A percentile compares a stretch with the other conserved stretches of the same genome.
phyloP scores from a whole-genome alignment of 1,140 invertebrate genomes.

The Saxidomus purpurata region DNA sequence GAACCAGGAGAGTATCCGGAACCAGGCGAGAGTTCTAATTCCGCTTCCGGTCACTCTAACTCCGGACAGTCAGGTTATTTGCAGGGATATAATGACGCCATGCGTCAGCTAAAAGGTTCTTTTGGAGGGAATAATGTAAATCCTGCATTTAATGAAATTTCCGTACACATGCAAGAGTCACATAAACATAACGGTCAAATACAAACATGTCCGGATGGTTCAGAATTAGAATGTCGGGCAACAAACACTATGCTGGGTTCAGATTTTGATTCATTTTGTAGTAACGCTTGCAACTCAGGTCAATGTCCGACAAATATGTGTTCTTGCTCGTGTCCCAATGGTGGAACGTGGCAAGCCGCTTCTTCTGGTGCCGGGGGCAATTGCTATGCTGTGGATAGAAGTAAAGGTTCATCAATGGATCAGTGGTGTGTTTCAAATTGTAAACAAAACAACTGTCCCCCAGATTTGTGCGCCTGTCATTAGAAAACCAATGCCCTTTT shows the following conservation, averaged over 20 bases:
- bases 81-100: slow-evolving; percentile 55
- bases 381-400: slow-evolving; percentile 47
- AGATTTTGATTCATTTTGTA: slow-evolving; percentile 70
- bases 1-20: slow-evolving; percentile 65
- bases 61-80: slow-evolving; percentile 3
- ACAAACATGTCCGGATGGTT: slow-evolving; percentile 67
- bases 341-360: not conserved
- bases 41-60: not conserved
- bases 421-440: slow-evolving; percentile 68
- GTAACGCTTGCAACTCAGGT: slow-evolving; percentile 66
- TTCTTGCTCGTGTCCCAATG: slow-evolving; percentile 67
- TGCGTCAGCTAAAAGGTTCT: slow-evolving; percentile 24
- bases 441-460: slow-evolving; percentile 66
- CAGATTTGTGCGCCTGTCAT: slow-evolving; percentile 57
- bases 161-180: slow-evolving; percentile 17
- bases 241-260: slow-evolving; percentile 43
- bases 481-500: slow-evolving; percentile 4
- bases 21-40: not conserved
- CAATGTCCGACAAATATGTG: slow-evolving; percentile 69
- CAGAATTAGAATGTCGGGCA: slow-evolving; percentile 66
- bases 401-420: slow-evolving; percentile 66
- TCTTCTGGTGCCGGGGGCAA: not conserved
- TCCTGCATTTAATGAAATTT: slow-evolving; percentile 38
- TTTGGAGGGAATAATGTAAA: slow-evolving; percentile 40
- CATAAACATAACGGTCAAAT: not conserved